These are phyloP conservation scores for Colossoma macropomum DNA, from an alignment of 2,113 vertebrate species.

Conservation along the genomic window DNA sequence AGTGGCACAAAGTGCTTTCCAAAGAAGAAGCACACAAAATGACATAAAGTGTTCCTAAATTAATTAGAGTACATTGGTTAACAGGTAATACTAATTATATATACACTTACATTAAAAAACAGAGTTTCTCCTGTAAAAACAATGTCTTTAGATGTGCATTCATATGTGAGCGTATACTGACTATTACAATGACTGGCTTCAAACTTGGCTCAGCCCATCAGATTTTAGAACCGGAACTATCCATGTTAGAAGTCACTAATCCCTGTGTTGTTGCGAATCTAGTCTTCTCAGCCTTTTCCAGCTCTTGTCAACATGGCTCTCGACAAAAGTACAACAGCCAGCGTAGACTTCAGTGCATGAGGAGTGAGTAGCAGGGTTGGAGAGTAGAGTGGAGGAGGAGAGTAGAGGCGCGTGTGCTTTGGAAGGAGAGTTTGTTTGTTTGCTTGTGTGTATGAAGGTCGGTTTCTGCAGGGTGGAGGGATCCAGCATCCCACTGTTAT, in stretches of 20 bases:
- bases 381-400: conserved; percentile 22
- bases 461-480: conserved; percentile 68
- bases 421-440: conserved; percentile 68
- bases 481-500: conserved; percentile 76
- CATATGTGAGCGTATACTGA: background rate
- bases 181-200: background rate
- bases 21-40: no score
- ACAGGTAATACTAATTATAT: no score
- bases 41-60: no score
- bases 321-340: background rate
- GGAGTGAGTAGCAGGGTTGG: background rate
- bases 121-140: background rate
- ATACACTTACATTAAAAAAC: no score
- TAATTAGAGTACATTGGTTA: no score
- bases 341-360: background rate
- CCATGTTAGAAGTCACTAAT: background rate
- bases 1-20: no score
- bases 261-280: conserved; percentile 13
- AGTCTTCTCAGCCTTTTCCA: conserved; percentile 9
- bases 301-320: conserved; percentile 27
- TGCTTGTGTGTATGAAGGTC: conserved; percentile 66
- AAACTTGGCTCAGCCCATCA: background rate
- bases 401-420: conserved; percentile 40
- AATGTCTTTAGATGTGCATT: background rate
- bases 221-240: conserved; percentile 4